A percentile compares a stretch with the other conserved stretches of the same genome.
Conservation (phyloP, 2,888 invertebrate genomes). For the Stenolophus ochropezus region DNA sequence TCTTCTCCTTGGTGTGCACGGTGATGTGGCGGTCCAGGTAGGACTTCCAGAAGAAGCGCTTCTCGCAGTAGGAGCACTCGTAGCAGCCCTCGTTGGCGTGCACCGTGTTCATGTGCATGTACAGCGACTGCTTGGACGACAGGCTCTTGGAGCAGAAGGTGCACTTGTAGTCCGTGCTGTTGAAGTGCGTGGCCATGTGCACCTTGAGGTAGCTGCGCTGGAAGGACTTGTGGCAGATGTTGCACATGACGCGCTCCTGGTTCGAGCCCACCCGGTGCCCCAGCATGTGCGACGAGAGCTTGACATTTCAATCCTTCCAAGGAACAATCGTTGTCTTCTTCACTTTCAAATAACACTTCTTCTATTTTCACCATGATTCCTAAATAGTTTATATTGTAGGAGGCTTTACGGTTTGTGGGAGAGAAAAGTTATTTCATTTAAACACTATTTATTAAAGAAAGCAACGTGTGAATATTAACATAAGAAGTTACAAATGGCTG, state of each 20-base stretch:
- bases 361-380: conserved; percentile 16
- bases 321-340: neutral
- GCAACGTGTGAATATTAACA: no score
- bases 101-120: conserved; percentile 39
- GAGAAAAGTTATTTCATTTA: no score
- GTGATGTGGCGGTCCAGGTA: conserved; percentile 38
- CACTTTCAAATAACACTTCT: neutral
- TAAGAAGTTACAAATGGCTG: no score
- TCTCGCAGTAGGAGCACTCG: conserved; percentile 29
- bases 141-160: conserved; percentile 23
- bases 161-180: conserved; percentile 14
- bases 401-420: no score
- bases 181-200: conserved; percentile 23
- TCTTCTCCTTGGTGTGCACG: conserved; percentile 36
- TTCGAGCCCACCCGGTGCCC: neutral
- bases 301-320: neutral
- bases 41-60: conserved; percentile 43
- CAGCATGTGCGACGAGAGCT: neutral
- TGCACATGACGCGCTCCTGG: conserved; percentile 4
- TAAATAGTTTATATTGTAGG: neutral
- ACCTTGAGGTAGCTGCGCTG: conserved; percentile 20
- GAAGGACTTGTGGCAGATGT: conserved; percentile 16
- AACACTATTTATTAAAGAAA: no score
- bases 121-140: conserved; percentile 13
- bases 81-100: conserved; percentile 38